Base-by-base conservation (phyloP, 2,888 invertebrate genomes). In the Serripes groenlandicus region DNA sequence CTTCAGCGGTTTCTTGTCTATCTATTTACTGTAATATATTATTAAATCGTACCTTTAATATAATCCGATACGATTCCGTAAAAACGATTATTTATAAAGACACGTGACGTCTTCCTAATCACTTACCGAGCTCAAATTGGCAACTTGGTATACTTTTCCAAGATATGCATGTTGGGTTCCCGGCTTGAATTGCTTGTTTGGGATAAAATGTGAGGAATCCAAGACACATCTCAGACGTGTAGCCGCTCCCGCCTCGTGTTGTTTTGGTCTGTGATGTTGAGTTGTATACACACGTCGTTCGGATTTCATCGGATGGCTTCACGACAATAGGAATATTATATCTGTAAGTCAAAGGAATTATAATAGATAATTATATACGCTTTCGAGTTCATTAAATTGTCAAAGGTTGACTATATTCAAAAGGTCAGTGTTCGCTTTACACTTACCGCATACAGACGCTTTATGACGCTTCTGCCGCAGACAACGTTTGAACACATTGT, bases 171-270 rank as follows among this genome's bases (percentile, higher is more conserved):
- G 56, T 42, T 1, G 64, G 62, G 15, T 68, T 62, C 0, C 75
- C 75, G 2, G 26, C n/a, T 7, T 49, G 56, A 21, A 81, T 42
- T 9, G 85, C 85, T 52, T 85, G 62, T 52, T 71, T 69, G 0
- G 91, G 90, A 79, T 91, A 90, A 70, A 86, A 86, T 21, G 86
- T 87, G 23, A 92, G 37, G 80, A 91, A 91, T 11, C 85, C 91
- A 56, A 73, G 89, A 74, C 92, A 92, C 92, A 92, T 92, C 83
- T 92, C 92, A 28, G 91, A 90, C 7, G 70, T 75, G 42, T 91
- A 91, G 0, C 81, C 91, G 11, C 85, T 78, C 3, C 92, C 92
- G 28, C 76, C 88, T 23, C 81, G 78, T 2, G 88, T 87, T 15
- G 76, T 86, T 21, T 75, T 64, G 54, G 75, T 68, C 49, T 77